Evolutionary conservation across 2,113 vertebrate genomes (phyloP).

Genomic region (Lepidothrix coronata): DNA sequence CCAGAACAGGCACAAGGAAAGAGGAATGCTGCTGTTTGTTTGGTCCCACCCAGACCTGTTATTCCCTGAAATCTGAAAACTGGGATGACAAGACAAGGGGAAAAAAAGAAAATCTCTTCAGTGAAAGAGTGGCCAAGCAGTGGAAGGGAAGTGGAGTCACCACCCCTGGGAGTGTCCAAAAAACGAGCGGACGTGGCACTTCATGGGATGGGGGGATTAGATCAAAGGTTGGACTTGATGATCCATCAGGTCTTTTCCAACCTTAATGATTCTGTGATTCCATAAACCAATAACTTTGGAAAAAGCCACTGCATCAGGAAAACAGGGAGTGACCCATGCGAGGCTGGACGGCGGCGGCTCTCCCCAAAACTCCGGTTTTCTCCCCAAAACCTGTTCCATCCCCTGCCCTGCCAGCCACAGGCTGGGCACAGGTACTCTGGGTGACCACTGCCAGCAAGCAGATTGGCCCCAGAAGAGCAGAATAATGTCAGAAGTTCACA

Average conservation of each 20-base stretch:
- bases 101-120: not conserved
- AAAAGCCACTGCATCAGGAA: not conserved
- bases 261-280: not conserved
- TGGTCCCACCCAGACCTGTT: not conserved
- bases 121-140: not conserved
- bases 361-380: no score
- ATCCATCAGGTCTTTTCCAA: not conserved
- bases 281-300: rapidly evolving
- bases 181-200: rapidly evolving
- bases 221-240: not conserved
- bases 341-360: not conserved
- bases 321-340: no score
- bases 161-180: not conserved
- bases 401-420: rapidly evolving
- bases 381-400: not conserved
- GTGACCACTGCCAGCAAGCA: not conserved
- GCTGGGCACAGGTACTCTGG: rapidly evolving
- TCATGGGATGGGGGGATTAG: not conserved
- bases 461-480: not conserved
- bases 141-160: not conserved
- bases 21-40: not conserved
- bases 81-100: not conserved
- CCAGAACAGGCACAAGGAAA: not conserved
- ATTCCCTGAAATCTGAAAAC: not conserved
- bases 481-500: not conserved